A percentile compares a stretch with the other conserved stretches of the same genome.
Evolutionary conservation across 2,113 vertebrate species (phyloP).

Genomic region (Oophaga pumilio): DNA sequence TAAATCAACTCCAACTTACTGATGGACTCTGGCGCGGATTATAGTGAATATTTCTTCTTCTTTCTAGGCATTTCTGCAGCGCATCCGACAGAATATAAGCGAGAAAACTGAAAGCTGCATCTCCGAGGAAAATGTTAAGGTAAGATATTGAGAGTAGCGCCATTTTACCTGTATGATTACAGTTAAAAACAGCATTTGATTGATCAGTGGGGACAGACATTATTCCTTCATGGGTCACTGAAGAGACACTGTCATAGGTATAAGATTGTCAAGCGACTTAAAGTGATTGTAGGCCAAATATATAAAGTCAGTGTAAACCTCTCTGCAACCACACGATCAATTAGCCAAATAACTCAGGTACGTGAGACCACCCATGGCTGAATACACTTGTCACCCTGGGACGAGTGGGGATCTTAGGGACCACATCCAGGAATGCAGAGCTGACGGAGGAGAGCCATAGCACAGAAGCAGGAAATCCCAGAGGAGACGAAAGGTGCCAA

Average conservation of each 20-base stretch:
- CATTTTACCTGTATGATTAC: background rate
- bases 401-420: background rate
- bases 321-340: no score
- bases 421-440: background rate
- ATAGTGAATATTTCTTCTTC: slow-evolving; percentile 52
- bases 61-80: slow-evolving; percentile 88
- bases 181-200: background rate
- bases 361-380: no score
- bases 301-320: no score
- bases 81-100: slow-evolving; percentile 87
- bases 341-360: no score
- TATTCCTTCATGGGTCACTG: no score
- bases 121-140: slow-evolving; percentile 94
- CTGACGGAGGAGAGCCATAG: background rate
- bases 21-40: no score
- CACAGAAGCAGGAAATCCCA: slow-evolving; percentile 7
- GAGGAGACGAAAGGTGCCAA: background rate
- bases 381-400: background rate
- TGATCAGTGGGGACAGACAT: background rate
- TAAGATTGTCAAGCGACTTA: no score
- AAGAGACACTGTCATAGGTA: no score
- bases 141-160: slow-evolving; percentile 60
- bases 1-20: no score
- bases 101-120: slow-evolving; percentile 90
- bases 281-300: no score